A percentile compares a stretch with the other conserved stretches of the same genome.
Conservation (phyloP, 2,888 invertebrate species). For the Molorchus minor region DNA sequence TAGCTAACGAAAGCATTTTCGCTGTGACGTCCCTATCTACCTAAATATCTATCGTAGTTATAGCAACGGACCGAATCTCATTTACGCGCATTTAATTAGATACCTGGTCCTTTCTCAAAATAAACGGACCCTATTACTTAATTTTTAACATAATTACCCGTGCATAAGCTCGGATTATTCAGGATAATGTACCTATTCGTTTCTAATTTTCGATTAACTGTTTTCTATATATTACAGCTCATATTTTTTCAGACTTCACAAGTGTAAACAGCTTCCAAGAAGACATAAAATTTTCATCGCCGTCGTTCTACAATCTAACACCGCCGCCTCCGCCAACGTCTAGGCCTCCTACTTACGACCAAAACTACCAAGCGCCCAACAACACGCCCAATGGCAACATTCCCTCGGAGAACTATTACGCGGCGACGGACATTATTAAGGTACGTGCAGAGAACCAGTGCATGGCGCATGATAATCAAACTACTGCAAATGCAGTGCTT, state of each 20-base stretch:
- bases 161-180: no score
- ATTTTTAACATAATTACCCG: no score
- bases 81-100: no score
- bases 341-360: conserved; percentile 63
- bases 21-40: no score
- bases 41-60: no score
- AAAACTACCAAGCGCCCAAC: conserved; percentile 59
- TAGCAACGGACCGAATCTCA: no score
- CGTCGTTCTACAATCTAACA: conserved; percentile 66
- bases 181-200: no score
- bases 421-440: conserved; percentile 81
- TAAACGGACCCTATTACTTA: no score
- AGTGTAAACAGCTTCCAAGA: conserved; percentile 68
- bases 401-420: conserved; percentile 73
- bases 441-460: conserved; percentile 56
- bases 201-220: no score
- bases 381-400: conserved; percentile 55
- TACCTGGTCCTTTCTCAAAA: no score
- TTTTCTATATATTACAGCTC: no score
- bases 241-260: conserved; percentile 64
- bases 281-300: conserved; percentile 65
- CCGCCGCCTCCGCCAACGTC: conserved; percentile 64
- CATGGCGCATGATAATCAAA: conserved; percentile 9
- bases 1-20: no score
- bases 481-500: conserved; percentile 2